Evolutionary conservation across 2,888 invertebrate species (phyloP), one percentile per base, ranked within the genome.

Genomic region (Machimus atricapillus): DNA sequence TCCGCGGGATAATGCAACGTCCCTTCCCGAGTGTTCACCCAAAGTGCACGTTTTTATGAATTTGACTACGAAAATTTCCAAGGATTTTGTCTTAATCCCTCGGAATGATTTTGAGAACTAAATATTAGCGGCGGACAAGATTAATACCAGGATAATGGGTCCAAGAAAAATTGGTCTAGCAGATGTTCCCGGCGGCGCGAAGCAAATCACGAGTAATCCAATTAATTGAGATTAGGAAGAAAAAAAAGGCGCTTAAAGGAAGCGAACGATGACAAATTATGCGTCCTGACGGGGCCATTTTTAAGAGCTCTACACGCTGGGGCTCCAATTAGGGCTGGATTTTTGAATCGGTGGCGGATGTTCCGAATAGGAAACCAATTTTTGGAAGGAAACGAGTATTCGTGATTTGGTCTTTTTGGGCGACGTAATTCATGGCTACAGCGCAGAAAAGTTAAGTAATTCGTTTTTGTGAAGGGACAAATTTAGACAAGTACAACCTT

Each of bases 121-220:
- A 52, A 56, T 81, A 81, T 56, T 81, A 81, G 52, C 31, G 56
- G 52, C 37, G 78, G 43, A 78, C 40, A 31, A 27, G 81, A 27
- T 82, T 82, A 56, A 56, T 82, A 58, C 58, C 82, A 1, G 56
- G 52, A 82, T 82, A 82, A 82, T 56, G 37, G 27, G 27, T 66
- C 66, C 66, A 73, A 37, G 66, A 83, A 73, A 83, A 83, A 83
- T 83, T 83, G 23, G 83, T 83, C 83, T 83, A 43, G 27, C 83
- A 83, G 46, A 27, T 81, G 81, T 52, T 83, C 40, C 34, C 34
- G 76, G 40, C 40, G 74, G 34, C 27, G 19, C 76, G 76, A n/a
- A 66, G 31, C 58, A 81, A 81, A 81, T 81, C 56, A 81, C 16
- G 40, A 52, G 34, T 81, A 56, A 81, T 78, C 78, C 78, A 78